Evolutionary conservation across 2,888 invertebrate species (phyloP).

Genomic region (Stenoptilia bipunctidactyla): DNA sequence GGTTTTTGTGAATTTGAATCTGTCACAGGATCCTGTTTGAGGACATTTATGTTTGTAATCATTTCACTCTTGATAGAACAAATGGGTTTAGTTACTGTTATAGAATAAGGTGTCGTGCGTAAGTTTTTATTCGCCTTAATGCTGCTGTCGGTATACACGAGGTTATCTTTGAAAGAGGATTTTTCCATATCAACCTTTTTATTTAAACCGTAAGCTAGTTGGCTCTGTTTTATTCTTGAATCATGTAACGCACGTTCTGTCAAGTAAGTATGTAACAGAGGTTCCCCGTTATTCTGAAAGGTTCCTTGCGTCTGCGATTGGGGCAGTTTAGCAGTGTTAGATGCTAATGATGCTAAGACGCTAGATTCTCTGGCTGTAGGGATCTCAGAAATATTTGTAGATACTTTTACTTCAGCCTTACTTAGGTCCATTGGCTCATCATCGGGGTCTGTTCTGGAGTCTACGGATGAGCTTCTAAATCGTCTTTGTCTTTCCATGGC

Average conservation of each 20-base stretch:
- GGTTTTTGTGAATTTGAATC: slow-evolving; percentile 20
- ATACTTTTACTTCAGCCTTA: slow-evolving; percentile 45
- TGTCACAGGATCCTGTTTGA: background rate
- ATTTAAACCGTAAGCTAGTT: slow-evolving; percentile 48
- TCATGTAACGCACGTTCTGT: slow-evolving; percentile 80
- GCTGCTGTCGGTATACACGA: slow-evolving; percentile 22
- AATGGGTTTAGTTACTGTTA: slow-evolving; percentile 6
- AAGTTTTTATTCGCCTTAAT: slow-evolving; percentile 16
- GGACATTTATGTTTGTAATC: slow-evolving; percentile 1
- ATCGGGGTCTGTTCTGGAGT: slow-evolving; percentile 48
- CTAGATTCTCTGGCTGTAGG: slow-evolving; percentile 74
- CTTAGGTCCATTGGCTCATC: slow-evolving; percentile 69
- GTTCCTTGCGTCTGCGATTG: slow-evolving; percentile 68
- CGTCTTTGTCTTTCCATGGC: slow-evolving; percentile 34
- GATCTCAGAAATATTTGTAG: slow-evolving; percentile 55
- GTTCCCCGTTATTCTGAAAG: slow-evolving; percentile 73
- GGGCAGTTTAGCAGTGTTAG: slow-evolving; percentile 73
- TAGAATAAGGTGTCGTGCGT: no score
- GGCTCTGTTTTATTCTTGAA: slow-evolving; percentile 79
- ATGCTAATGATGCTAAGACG: slow-evolving; percentile 73
- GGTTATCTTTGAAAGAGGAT: slow-evolving; percentile 31
- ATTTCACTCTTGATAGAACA: slow-evolving; percentile 28
- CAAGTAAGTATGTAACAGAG: slow-evolving; percentile 79
- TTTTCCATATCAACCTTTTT: slow-evolving; percentile 49
- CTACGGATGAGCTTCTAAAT: slow-evolving; percentile 29